A percentile compares a stretch with the other conserved stretches of the same genome.
Conservation (phyloP, 2,888 invertebrate genomes). For the Tortrix viridana region DNA sequence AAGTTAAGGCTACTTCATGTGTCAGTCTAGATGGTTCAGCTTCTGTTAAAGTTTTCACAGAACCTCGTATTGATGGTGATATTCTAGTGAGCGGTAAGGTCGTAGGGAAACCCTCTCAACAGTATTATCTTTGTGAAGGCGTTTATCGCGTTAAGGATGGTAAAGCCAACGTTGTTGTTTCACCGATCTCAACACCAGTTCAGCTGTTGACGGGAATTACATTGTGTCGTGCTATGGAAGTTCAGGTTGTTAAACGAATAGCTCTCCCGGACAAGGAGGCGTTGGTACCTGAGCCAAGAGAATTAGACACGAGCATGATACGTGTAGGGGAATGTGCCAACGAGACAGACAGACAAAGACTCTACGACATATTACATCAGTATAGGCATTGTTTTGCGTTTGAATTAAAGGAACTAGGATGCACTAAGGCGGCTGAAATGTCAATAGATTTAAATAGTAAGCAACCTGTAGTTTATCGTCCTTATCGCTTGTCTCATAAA, state of each 20-base stretch:
- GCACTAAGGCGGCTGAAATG: constrained; percentile 34
- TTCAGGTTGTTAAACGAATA: no score
- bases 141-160: no score
- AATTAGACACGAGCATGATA: constrained; percentile 6
- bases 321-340: constrained; percentile 12
- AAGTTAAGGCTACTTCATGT: constrained; percentile 6
- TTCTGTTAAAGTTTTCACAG: constrained; percentile 1
- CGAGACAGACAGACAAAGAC: background rate
- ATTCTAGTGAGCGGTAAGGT: background rate
- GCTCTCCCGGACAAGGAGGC: no score
- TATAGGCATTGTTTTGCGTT: constrained; percentile 37
- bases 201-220: no score
- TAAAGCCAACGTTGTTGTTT: no score
- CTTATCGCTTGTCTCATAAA: no score
- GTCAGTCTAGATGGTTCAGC: background rate
- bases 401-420: constrained; percentile 29
- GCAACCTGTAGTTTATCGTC: no score
- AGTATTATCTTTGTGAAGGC: background rate
- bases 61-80: background rate
- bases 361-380: constrained; percentile 19
- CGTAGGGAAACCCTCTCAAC: constrained; percentile 19
- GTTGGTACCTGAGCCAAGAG: no score
- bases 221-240: no score
- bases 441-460: constrained; percentile 30
- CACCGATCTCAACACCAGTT: no score